These are phyloP conservation scores for Drosophila ambigua DNA, from an alignment of 1,140 invertebrate genomes.

Conservation along the genomic window DNA sequence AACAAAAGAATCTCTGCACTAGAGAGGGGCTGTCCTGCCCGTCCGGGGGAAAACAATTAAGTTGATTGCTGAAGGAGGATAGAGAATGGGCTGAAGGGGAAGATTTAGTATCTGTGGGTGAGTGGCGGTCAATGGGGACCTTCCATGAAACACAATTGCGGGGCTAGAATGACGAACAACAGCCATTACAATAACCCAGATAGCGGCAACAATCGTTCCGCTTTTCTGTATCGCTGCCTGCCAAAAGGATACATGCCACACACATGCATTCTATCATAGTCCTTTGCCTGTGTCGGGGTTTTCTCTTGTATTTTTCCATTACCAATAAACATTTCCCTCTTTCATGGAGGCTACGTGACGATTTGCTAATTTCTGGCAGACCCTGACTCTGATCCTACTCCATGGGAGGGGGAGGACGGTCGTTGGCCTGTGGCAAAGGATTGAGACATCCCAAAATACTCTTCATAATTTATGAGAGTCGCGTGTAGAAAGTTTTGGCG, in stretches of 20 bases:
- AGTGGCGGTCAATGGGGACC: conserved; percentile 8
- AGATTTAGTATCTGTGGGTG: conserved; percentile 10
- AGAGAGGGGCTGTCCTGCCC: conserved; percentile 17
- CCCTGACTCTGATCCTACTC: not conserved
- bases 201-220: conserved; percentile 34
- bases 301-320: conserved; percentile 1
- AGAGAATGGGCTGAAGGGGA: no score
- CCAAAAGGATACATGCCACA: conserved; percentile 23
- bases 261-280: conserved; percentile 44
- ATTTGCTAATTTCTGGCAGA: conserved; percentile 63
- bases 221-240: conserved; percentile 11
- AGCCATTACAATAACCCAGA: conserved; percentile 53
- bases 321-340: conserved; percentile 39
- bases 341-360: conserved; percentile 64
- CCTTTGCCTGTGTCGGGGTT: not conserved
- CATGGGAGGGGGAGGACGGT: conserved; percentile 19
- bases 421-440: conserved; percentile 39
- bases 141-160: conserved; percentile 21
- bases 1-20: conserved; percentile 52
- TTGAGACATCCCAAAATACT: conserved; percentile 15
- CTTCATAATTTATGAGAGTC: conserved; percentile 66
- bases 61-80: conserved; percentile 68
- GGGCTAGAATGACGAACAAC: conserved; percentile 61
- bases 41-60: conserved; percentile 57
- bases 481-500: conserved; percentile 52